phyloP scores from a whole-genome alignment of 2,113 vertebrate genomes.

The Ceyx margarethae region DNA sequence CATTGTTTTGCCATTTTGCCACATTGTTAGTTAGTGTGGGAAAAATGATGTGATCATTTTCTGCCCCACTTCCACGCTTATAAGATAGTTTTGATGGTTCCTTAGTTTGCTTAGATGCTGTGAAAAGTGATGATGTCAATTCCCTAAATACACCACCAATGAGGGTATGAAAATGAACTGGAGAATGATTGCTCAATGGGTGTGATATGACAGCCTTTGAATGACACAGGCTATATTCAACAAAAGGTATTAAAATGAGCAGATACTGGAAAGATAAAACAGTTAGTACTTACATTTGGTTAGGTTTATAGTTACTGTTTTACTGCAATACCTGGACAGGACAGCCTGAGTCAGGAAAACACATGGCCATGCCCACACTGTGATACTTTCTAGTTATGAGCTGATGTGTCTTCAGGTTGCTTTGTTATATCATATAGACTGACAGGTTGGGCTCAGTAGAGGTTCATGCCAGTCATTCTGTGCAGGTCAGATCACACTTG shows the following conservation, averaged over 20 bases:
- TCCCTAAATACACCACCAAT: neutral
- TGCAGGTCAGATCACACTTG: neutral
- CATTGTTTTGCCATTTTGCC: neutral
- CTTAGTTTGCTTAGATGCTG: neutral
- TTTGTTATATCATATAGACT: neutral
- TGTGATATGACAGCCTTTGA: neutral
- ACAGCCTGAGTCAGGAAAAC: neutral
- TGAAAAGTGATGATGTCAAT: neutral
- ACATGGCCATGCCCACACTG: neutral
- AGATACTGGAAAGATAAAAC: neutral
- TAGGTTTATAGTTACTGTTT: neutral
- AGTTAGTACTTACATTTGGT: neutral
- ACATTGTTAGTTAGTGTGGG: neutral
- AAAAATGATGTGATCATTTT: neutral
- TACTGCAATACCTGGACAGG: neutral
- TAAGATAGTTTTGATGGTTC: neutral
- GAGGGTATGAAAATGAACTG: neutral
- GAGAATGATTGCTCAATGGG: neutral
- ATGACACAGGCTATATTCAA: neutral
- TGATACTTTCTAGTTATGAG: neutral
- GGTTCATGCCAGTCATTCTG: neutral
- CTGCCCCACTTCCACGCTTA: neutral
- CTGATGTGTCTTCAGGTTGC: neutral
- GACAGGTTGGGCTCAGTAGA: neutral
- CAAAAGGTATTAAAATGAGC: neutral